Base-by-base conservation (phyloP, 2,113 vertebrate genomes). In the Phaethon lepturus region DNA sequence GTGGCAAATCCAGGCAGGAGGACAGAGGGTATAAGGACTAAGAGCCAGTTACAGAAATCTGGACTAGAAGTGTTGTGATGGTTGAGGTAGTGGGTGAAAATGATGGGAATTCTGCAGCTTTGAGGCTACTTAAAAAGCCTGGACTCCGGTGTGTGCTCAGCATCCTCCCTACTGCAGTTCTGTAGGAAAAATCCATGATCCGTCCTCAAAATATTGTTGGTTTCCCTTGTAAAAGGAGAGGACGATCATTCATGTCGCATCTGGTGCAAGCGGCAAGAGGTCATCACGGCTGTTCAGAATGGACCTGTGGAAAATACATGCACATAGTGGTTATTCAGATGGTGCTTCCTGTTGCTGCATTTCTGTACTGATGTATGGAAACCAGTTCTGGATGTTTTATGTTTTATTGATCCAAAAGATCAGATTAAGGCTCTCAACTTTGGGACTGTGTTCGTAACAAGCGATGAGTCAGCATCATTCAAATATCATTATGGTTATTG, bases 101-200 rank as follows among this genome's bases (percentile, higher is more conserved):
- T 12, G 11, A 47, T 38, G 53, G 15, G 53, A 63, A 35, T 3
- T 42, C 15, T 58, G 20, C 19, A 68, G 20, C 14, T 63, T 35
- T 68, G 66, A 67, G 44, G 15, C 6, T 52, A 44, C 6, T 52
- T 50, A 13, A 52, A 77, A 59, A 55, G 18, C 9, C 62, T 64
- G 50, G 12, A 52, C 29, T 26, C 16, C 68, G 7, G 15, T 11
- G 5, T 24, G 11, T 18, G 3, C 29, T 87, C 67, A 72, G 38
- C n/a, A 71, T 45, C 26, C n/a, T 95, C 26, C 23, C 19, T 50
- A 2, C n/a, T 12, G 15, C 23, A 23, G 38, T 0, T 0, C 42
- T 2, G 2, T 5, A 19, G 38, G 25, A 42, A 77, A 80, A 93
- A 23, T 0, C 7, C 22, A 28, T 33, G 15, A 66, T 25, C 7